These are phyloP conservation scores for Oophaga sylvatica DNA, from an alignment of 2,797 vertebrate species.

Conservation along the genomic window DNA sequence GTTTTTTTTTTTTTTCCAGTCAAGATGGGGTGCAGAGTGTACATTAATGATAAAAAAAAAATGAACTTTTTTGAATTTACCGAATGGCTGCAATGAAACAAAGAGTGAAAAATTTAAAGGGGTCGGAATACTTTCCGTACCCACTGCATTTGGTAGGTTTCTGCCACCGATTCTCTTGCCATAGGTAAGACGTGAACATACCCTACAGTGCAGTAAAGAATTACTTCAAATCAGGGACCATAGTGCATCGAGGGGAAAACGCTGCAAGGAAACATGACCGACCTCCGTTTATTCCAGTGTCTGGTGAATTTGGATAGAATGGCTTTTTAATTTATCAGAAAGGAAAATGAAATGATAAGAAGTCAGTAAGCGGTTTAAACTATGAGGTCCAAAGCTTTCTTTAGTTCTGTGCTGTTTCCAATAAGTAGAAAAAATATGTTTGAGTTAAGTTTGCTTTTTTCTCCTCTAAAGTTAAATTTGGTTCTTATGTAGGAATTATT, in stretches of 20 bases:
- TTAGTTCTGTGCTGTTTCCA: slow-evolving; percentile 14
- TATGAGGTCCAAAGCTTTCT: neutral
- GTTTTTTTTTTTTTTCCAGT: too few relatives aligned
- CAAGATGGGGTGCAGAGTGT: too few relatives aligned
- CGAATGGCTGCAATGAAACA: too few relatives aligned
- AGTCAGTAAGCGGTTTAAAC: neutral
- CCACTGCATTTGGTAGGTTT: too few relatives aligned
- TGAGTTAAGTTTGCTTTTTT: neutral
- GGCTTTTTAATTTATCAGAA: neutral
- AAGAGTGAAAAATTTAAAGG: too few relatives aligned
- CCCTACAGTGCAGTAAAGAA: neutral
- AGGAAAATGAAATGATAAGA: neutral
- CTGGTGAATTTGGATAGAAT: neutral
- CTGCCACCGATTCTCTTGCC: too few relatives aligned
- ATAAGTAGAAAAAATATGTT: neutral
- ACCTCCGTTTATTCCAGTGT: neutral
- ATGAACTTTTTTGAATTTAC: too few relatives aligned
- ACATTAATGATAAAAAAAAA: too few relatives aligned
- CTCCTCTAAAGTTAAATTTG: neutral
- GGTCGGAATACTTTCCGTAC: too few relatives aligned
- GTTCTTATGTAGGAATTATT: slow-evolving; percentile 3
- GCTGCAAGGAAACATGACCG: neutral
- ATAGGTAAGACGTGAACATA: too few relatives aligned
- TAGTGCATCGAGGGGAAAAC: neutral
- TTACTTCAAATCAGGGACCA: neutral